Evolutionary conservation across 2,113 vertebrate genomes (phyloP).

Genomic region (human): GRCh38 chr6:117975001-117975500

Average conservation of each 20-base stretch:
- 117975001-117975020: not conserved
- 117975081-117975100: not conserved
- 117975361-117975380: not conserved
- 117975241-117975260: not conserved
- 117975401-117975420: not conserved
- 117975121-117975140: not conserved
- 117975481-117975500: conserved; percentile 7
- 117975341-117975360: not conserved
- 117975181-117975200: not conserved
- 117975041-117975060: not conserved
- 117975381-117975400: not conserved
- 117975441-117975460: not conserved
- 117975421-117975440: not conserved
- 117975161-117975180: not conserved
- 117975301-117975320: not conserved
- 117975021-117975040: not conserved
- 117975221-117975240: not conserved
- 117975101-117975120: not conserved
- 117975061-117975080: not conserved
- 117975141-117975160: not conserved
- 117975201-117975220: not conserved
- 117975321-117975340: not conserved
- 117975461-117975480: not conserved
- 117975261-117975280: not conserved
- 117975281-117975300: not conserved